Base-by-base conservation (phyloP, 2,797 vertebrate genomes). In the Ctenochaetus hawaiiensis region DNA sequence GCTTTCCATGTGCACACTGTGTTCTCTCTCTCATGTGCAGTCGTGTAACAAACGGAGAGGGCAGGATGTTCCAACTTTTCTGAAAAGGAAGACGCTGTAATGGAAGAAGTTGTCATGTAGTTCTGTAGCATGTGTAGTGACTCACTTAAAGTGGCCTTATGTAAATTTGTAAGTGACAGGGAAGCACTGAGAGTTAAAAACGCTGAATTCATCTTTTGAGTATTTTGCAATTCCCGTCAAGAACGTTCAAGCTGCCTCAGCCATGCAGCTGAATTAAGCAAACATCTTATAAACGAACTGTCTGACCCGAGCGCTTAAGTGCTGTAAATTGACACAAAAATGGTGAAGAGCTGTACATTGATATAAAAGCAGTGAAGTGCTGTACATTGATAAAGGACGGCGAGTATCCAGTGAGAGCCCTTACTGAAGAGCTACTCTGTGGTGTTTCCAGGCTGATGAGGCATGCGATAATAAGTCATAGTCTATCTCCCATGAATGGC, bases 331-430 rank as follows among this genome's bases (percentile, higher is more conserved):
- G 62, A 75, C 51, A 67, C 13, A 34, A 60, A 78, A 70, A 67
- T 5, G 0, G 37, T 52, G 44, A 72, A 71, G 64, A 75, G 54
- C 68, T 63, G 51, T 67, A 51, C 47, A 0, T 69, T 72, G 69
- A 76, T 83, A 75, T 14, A 34, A 62, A 80, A 68, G 70, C 9
- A 0, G 41, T 53, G 41, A 72, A 72, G 65, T 76, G 56, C 69
- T 64, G 48, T 65, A 45, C 47, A 0, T 69, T 74, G 69, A 79
- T 83, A 73, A 83, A 75, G 22, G 41, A 59, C 1, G 2, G 61
- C 26, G 63, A 83, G 73, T 69, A 72, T 76, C 49, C 83, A 49
- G 12, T 44, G 84, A 90, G 84, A 71, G 82, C 75, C 52, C 74
- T 86, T 20, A 76, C 59, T 78, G 39, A 59, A 84, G 76, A 80